Evolutionary conservation across 2,888 invertebrate species (phyloP).

Genomic region (Rhamnusium bicolor): DNA sequence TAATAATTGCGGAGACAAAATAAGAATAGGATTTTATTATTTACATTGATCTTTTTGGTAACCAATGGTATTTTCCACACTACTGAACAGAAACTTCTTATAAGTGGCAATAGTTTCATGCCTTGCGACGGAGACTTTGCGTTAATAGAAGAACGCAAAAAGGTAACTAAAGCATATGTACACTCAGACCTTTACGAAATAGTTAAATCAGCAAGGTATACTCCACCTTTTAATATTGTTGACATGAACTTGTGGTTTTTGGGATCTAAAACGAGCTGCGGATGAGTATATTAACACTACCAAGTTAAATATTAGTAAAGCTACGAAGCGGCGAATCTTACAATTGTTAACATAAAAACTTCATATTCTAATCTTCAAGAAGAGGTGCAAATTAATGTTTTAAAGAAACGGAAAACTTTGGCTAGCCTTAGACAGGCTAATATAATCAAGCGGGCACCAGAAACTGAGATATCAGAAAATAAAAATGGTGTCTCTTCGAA

Average conservation of each 20-base stretch:
- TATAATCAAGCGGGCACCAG: neutral
- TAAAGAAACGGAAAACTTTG: neutral
- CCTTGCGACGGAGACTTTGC: constrained; percentile 7
- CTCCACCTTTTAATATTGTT: neutral
- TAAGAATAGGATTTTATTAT: no score
- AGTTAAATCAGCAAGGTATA: neutral
- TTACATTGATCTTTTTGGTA: neutral
- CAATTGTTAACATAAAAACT: no score
- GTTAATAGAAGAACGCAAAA: constrained; percentile 11
- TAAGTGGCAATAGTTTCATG: constrained; percentile 14
- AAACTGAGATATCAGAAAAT: neutral
- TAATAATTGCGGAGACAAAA: no score
- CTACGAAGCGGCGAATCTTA: no score
- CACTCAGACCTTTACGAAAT: neutral
- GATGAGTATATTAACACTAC: no score
- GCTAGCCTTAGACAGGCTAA: neutral
- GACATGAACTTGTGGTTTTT: no score
- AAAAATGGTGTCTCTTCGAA: neutral
- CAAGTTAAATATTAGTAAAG: no score
- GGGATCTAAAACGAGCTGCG: no score
- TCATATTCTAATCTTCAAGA: no score
- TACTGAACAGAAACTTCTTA: neutral
- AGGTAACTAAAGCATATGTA: neutral
- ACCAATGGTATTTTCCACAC: neutral
- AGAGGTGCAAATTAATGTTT: neutral